phyloP scores from a whole-genome alignment of 2,797 vertebrate genomes.

The Antrozous pallidus region DNA sequence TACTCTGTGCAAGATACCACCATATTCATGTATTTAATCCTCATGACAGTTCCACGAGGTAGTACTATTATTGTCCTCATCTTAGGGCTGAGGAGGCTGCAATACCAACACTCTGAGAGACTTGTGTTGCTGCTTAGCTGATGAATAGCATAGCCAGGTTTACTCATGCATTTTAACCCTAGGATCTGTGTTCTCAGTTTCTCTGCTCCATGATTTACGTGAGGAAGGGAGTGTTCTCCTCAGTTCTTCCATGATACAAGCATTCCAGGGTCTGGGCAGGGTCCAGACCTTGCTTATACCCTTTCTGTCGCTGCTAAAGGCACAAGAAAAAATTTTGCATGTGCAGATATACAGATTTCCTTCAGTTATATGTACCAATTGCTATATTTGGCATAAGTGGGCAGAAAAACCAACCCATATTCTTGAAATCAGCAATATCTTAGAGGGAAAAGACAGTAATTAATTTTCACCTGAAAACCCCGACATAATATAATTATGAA shows the following conservation, averaged over 20 bases:
- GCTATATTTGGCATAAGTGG: neutral
- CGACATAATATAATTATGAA: neutral
- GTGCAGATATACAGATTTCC: neutral
- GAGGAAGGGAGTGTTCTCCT: neutral
- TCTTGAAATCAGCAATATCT: neutral
- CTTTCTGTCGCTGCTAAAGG: neutral
- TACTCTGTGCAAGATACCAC: neutral
- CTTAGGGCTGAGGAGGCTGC: neutral
- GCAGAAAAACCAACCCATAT: neutral
- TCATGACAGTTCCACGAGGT: neutral
- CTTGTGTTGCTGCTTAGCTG: neutral
- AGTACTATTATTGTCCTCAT: neutral
- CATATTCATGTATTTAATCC: neutral
- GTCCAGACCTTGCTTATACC: neutral
- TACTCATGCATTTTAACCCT: fast-evolving
- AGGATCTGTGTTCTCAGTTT: neutral
- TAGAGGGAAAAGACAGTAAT: neutral
- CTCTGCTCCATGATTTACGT: neutral
- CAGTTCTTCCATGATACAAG: neutral
- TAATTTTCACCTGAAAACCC: neutral
- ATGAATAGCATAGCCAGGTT: too few species aligned
- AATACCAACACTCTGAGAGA: neutral
- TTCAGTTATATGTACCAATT: neutral
- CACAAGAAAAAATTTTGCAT: neutral
- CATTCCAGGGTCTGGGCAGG: neutral